These are phyloP conservation scores for Epirrita christyi DNA, from an alignment of 2,888 invertebrate species.

Conservation along the genomic window DNA sequence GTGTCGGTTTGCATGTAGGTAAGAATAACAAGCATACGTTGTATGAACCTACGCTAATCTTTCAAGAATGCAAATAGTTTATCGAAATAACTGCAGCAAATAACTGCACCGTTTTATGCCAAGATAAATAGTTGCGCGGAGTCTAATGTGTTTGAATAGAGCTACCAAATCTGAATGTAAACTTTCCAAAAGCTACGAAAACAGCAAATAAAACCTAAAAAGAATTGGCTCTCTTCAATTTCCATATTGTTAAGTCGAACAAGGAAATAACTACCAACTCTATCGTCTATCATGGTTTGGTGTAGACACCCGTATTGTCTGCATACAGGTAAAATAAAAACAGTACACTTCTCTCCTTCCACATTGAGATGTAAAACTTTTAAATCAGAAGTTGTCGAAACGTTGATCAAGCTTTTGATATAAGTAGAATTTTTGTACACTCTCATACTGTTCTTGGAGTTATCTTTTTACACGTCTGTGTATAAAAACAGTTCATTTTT, in stretches of 20 bases:
- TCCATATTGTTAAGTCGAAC: constrained; percentile 81
- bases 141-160: constrained; percentile 72
- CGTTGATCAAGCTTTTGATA: constrained; percentile 55
- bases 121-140: constrained; percentile 71
- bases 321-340: constrained; percentile 76
- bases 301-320: constrained; percentile 79
- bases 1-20: constrained; percentile 42
- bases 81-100: constrained; percentile 64
- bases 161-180: constrained; percentile 72
- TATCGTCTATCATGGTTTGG: constrained; percentile 74
- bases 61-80: constrained; percentile 63
- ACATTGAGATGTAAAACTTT: constrained; percentile 73
- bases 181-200: constrained; percentile 75
- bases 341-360: constrained; percentile 67
- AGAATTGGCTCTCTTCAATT: constrained; percentile 81
- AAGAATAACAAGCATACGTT: constrained; percentile 48
- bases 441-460: constrained; percentile 31
- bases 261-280: constrained; percentile 79
- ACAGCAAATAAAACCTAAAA: constrained; percentile 74
- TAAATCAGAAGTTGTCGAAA: constrained; percentile 59
- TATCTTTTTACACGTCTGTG: constrained; percentile 38
- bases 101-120: constrained; percentile 65
- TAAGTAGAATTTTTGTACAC: constrained; percentile 49
- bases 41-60: constrained; percentile 51
- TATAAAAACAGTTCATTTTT: constrained; percentile 38